These are phyloP conservation scores for Aricia agestis DNA, from an alignment of 1,140 invertebrate genomes.

Conservation along the genomic window DNA sequence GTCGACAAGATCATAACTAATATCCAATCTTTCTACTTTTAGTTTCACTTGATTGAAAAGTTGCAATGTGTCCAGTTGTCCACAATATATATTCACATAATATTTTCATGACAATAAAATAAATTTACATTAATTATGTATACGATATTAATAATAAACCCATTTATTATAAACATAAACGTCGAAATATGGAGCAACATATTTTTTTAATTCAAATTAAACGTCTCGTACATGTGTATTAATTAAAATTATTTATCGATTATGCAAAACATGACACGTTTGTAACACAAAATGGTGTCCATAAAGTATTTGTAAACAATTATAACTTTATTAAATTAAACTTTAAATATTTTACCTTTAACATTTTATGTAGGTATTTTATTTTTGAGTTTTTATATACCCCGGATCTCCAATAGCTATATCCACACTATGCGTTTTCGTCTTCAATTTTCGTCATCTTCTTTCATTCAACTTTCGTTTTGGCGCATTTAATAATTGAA, in stretches of 20 bases:
- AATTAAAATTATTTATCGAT: neutral
- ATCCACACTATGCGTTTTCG: too few species aligned
- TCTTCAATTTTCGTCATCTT: too few species aligned
- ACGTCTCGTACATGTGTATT: neutral
- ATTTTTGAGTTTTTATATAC: too few species aligned
- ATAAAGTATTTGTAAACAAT: neutral
- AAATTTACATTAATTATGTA: neutral
- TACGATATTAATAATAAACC: neutral
- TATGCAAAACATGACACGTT: neutral
- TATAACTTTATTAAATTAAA: neutral
- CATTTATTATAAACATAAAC: neutral
- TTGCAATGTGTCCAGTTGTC: neutral
- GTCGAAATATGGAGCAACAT: neutral
- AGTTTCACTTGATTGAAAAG: neutral
- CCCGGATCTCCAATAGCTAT: too few species aligned
- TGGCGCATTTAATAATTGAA: too few species aligned
- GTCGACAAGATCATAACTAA: too few species aligned
- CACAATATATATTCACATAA: neutral
- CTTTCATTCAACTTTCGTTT: too few species aligned
- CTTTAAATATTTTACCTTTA: constrained; percentile 27
- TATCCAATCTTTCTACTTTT: neutral
- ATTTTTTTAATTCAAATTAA: neutral
- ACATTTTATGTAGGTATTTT: constrained; percentile 21
- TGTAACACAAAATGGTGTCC: neutral
- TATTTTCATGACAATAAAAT: neutral